These are phyloP conservation scores for Myotis davidii DNA, from an alignment of 2,113 vertebrate genomes.

Conservation along the genomic window DNA sequence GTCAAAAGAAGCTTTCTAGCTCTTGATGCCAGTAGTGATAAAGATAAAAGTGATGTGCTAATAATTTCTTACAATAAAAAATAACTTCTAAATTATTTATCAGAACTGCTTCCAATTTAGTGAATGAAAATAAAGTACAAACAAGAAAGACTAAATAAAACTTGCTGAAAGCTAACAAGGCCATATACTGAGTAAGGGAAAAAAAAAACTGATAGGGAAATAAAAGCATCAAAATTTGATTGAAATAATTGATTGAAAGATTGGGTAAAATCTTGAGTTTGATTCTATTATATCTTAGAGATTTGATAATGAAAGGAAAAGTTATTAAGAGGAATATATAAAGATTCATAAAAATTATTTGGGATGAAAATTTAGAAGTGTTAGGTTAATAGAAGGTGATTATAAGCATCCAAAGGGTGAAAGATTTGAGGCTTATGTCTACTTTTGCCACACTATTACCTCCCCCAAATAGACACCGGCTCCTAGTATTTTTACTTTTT, in stretches of 20 bases:
- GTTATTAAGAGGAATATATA: background rate
- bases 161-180: too few species aligned
- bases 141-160: background rate
- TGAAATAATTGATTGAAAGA: background rate
- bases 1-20: background rate
- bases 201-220: background rate
- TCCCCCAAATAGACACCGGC: background rate
- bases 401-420: background rate
- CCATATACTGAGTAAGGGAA: background rate
- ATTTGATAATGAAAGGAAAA: background rate
- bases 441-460: background rate
- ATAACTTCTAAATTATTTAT: background rate
- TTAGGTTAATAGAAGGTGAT: background rate
- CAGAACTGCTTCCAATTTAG: background rate
- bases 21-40: background rate
- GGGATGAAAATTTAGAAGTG: background rate
- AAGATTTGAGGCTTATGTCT: background rate
- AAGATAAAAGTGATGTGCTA: background rate
- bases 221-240: background rate
- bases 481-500: background rate
- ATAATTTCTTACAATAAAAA: background rate
- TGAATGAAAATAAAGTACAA: background rate
- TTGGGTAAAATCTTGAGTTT: background rate
- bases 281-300: background rate
- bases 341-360: background rate